These are phyloP conservation scores for Macquaria australasica DNA, from an alignment of 2,113 vertebrate genomes.

Conservation along the genomic window DNA sequence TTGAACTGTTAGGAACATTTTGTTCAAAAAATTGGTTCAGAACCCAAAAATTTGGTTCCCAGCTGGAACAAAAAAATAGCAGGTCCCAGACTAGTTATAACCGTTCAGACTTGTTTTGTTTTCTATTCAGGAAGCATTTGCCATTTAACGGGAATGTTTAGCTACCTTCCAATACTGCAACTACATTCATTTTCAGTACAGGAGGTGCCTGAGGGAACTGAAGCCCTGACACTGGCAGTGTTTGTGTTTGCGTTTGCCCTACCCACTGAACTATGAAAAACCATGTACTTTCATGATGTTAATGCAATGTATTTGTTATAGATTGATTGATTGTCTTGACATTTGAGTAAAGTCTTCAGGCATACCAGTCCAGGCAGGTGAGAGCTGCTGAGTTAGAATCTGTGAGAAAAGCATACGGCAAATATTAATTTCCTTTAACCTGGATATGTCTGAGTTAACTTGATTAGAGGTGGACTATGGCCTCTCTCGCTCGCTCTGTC, in stretches of 20 bases:
- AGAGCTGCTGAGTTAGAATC: constrained; percentile 47
- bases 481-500: constrained; percentile 42
- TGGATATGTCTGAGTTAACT: constrained; percentile 66
- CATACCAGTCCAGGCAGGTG: constrained; percentile 11
- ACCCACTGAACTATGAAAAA: constrained; percentile 43
- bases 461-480: constrained; percentile 62
- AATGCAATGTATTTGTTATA: constrained; percentile 36
- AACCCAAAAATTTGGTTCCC: too few species aligned
- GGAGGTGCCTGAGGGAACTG: constrained; percentile 22
- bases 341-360: constrained; percentile 49
- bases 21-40: too few species aligned
- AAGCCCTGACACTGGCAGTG: constrained; percentile 18
- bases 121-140: neutral
- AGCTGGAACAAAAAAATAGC: too few species aligned
- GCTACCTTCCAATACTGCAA: neutral
- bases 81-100: too few species aligned
- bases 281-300: constrained; percentile 31
- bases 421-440: constrained; percentile 70
- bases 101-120: neutral
- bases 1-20: too few species aligned
- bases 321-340: constrained; percentile 65
- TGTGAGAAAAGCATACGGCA: constrained; percentile 24
- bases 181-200: constrained; percentile 17
- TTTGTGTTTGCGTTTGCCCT: constrained; percentile 23
- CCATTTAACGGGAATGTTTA: constrained; percentile 16